phyloP scores from a whole-genome alignment of 2,113 vertebrate species.

The Mixornis gularis region DNA sequence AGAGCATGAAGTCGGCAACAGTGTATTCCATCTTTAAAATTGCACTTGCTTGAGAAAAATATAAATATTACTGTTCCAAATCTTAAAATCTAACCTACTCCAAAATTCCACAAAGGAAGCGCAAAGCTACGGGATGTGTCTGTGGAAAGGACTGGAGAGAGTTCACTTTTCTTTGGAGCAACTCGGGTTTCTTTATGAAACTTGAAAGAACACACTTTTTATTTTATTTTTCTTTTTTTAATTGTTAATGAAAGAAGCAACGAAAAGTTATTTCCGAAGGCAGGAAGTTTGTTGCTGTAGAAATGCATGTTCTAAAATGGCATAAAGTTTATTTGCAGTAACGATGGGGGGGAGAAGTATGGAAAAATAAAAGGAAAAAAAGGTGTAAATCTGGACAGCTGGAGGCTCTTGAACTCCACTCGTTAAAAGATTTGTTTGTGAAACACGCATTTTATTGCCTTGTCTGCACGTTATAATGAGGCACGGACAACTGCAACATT shows the following conservation, averaged over 20 bases:
- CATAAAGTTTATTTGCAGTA: constrained; percentile 52
- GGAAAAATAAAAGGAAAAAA: not conserved
- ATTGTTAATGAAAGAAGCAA: not conserved
- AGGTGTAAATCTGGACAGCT: constrained; percentile 82
- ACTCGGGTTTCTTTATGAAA: not conserved
- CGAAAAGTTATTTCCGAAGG: constrained; percentile 33
- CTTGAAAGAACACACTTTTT: not conserved
- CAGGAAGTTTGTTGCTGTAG: constrained; percentile 12
- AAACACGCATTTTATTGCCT: constrained; percentile 87
- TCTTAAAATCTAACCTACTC: not conserved
- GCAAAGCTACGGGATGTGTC: not conserved
- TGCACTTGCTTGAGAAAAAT: not conserved
- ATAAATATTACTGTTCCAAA: not conserved
- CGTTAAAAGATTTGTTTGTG: constrained; percentile 89
- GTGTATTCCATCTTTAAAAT: not conserved
- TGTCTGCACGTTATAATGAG: constrained; percentile 88
- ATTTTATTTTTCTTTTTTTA: too few relatives aligned
- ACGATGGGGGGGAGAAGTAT: not conserved
- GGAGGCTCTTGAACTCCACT: constrained; percentile 81
- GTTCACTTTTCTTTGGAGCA: not conserved
- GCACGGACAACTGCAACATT: constrained; percentile 89
- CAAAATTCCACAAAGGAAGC: not conserved
- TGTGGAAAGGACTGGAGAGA: not conserved
- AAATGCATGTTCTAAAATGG: constrained; percentile 20
- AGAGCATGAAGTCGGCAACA: not conserved